Conservation (phyloP, 2,113 vertebrate species). For the Psettodes erumei region DNA sequence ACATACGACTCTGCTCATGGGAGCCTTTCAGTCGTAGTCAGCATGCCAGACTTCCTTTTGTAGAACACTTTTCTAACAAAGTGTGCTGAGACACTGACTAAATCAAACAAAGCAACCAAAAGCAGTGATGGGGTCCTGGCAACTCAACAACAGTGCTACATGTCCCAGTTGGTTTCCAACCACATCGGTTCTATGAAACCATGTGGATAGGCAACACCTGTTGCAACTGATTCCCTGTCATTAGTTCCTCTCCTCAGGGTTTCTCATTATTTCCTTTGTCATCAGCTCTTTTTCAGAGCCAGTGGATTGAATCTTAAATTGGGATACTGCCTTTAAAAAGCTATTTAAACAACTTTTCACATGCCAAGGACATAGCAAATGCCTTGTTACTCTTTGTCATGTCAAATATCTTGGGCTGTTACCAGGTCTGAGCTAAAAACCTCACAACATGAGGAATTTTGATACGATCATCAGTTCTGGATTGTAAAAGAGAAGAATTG, state of each 20-base stretch:
- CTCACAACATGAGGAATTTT: not conserved
- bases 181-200: conserved; percentile 38
- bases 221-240: conserved; percentile 29
- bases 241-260: conserved; percentile 17
- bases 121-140: not conserved
- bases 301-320: conserved; percentile 27
- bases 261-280: conserved; percentile 37
- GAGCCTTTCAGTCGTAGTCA: conserved; percentile 15
- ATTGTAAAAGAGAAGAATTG: conserved; percentile 41
- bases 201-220: conserved; percentile 37
- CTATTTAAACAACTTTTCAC: not conserved
- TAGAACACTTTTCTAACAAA: conserved; percentile 8
- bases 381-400: not conserved
- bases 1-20: conserved; percentile 8
- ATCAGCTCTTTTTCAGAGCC: conserved; percentile 20
- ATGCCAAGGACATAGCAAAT: not conserved
- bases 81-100: not conserved
- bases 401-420: not conserved
- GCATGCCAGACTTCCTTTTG: conserved; percentile 25
- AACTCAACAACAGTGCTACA: conserved; percentile 23
- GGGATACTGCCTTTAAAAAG: not conserved
- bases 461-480: not conserved
- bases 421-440: not conserved
- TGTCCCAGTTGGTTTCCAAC: conserved; percentile 29
- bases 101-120: conserved; percentile 23